Conservation (phyloP, 2,888 invertebrate genomes). For the Geotrupes spiniger region DNA sequence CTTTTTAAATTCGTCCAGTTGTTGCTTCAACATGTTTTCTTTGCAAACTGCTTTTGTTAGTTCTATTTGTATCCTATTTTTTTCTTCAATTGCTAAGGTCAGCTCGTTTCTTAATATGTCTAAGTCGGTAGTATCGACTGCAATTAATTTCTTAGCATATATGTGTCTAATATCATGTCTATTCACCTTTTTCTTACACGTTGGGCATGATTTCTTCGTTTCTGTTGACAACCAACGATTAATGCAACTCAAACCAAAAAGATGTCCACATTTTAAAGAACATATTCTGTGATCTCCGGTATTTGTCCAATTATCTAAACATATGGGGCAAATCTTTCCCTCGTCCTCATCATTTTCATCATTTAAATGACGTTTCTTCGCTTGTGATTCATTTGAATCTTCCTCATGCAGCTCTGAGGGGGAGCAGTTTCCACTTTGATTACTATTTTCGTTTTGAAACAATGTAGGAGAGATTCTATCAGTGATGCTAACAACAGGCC, state of each 20-base stretch:
- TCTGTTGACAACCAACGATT: slow-evolving; percentile 66
- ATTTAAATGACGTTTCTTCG: slow-evolving; percentile 11
- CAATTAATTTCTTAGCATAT: slow-evolving; percentile 74
- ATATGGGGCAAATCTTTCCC: slow-evolving; percentile 79
- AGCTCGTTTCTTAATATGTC: slow-evolving; percentile 64
- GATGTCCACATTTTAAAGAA: slow-evolving; percentile 88
- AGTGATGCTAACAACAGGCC: too few species aligned
- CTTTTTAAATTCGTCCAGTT: slow-evolving; percentile 16
- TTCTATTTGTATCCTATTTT: slow-evolving; percentile 61
- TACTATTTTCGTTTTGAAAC: too few species aligned
- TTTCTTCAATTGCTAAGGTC: slow-evolving; percentile 57
- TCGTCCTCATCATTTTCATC: slow-evolving; percentile 57
- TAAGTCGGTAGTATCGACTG: slow-evolving; percentile 75
- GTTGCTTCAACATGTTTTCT: slow-evolving; percentile 37
- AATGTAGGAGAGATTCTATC: too few species aligned
- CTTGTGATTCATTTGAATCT: neutral
- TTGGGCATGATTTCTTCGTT: slow-evolving; percentile 73
- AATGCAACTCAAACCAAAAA: slow-evolving; percentile 84
- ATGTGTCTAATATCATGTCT: slow-evolving; percentile 71
- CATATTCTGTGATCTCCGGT: slow-evolving; percentile 82
- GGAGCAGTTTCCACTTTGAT: too few species aligned
- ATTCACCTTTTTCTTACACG: slow-evolving; percentile 76
- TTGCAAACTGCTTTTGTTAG: slow-evolving; percentile 54
- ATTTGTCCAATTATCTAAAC: slow-evolving; percentile 84
- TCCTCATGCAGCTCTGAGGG: too few species aligned